Conservation (phyloP, 1,140 invertebrate species). For the Saccostrea glomerata region DNA sequence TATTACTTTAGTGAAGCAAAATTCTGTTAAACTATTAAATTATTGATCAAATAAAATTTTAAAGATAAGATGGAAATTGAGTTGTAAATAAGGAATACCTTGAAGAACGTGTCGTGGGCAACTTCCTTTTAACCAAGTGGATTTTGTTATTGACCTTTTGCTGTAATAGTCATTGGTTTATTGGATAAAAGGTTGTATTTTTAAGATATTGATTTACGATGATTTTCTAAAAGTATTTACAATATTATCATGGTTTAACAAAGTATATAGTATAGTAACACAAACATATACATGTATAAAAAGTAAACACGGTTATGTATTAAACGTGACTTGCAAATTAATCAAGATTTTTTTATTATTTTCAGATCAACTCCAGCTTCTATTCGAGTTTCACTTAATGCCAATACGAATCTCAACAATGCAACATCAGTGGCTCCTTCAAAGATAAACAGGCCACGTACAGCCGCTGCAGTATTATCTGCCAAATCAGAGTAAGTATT, state of each 20-base stretch:
- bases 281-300: neutral
- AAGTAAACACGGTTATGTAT: neutral
- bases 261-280: neutral
- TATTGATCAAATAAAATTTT: neutral
- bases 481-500: conserved; percentile 10
- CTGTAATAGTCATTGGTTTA: neutral
- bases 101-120: neutral
- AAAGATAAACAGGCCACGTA: conserved; percentile 3
- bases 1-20: neutral
- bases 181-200: neutral
- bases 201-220: neutral
- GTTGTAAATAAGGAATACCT: neutral
- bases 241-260: neutral
- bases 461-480: neutral
- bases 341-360: neutral
- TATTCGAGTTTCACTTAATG: conserved; percentile 17
- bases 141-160: neutral
- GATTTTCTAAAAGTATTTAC: neutral
- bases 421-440: neutral
- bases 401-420: conserved; percentile 1
- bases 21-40: neutral
- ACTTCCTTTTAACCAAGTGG: neutral
- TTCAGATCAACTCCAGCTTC: conserved; percentile 14
- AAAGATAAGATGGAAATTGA: neutral
- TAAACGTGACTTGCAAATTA: no score